These are phyloP conservation scores for Avahi laniger DNA, from an alignment of 2,797 vertebrate genomes.

Conservation along the genomic window DNA sequence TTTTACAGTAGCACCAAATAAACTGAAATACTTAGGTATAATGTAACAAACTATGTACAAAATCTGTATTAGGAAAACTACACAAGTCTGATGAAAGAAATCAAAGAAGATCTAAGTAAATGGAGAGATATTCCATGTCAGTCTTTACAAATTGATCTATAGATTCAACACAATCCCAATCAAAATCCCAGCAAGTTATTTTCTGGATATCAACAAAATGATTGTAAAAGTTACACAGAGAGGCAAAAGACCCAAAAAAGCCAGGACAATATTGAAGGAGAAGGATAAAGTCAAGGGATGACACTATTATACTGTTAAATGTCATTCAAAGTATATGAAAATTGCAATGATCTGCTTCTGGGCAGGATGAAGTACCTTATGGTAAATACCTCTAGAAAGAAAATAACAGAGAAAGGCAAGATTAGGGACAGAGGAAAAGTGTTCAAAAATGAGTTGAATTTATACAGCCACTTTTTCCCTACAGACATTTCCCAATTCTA, in stretches of 20 bases:
- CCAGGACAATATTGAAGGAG: not conserved
- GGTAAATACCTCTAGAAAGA: not conserved
- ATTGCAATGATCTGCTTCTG: not conserved
- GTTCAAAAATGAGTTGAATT: not conserved
- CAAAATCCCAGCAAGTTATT: not conserved
- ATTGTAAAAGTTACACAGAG: not conserved
- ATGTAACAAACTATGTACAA: not conserved
- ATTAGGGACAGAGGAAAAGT: not conserved
- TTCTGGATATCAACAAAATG: not conserved
- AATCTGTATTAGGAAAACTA: not conserved
- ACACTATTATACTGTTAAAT: not conserved
- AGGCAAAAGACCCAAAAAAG: not conserved
- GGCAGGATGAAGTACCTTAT: not conserved
- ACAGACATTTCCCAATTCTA: not conserved
- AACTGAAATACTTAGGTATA: not conserved
- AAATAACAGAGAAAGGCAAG: not conserved
- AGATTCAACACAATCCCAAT: not conserved
- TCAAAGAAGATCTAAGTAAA: not conserved
- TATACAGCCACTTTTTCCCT: not conserved
- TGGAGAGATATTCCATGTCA: not conserved
- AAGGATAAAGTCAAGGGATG: not conserved
- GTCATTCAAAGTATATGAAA: not conserved
- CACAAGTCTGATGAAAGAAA: not conserved
- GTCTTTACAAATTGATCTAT: not conserved
- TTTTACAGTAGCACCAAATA: not conserved